Conservation (phyloP, 2,113 vertebrate species). For the Alethe castanea region DNA sequence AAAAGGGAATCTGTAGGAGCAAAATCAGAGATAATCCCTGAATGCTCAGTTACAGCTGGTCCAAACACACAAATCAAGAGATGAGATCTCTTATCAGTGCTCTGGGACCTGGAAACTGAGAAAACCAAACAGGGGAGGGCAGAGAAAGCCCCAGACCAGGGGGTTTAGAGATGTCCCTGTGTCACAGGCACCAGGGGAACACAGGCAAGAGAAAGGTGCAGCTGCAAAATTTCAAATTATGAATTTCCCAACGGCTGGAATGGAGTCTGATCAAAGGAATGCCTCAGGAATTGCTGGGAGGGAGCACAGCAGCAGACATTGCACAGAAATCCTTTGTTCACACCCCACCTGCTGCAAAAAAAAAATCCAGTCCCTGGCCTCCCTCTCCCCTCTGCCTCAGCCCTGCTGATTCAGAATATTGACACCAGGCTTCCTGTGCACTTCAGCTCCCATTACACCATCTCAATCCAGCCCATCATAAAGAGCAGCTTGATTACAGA, state of each 20-base stretch:
- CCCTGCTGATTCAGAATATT: neutral
- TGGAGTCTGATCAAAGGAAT: neutral
- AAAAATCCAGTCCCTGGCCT: neutral
- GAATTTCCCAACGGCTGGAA: neutral
- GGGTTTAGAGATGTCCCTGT: neutral
- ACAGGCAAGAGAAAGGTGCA: neutral
- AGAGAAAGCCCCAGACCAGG: neutral
- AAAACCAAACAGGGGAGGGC: neutral
- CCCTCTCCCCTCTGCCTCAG: neutral
- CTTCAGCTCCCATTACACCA: neutral
- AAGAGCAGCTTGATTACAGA: conserved; percentile 61
- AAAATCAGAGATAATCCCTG: neutral
- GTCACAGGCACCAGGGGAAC: neutral
- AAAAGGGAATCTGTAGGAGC: neutral
- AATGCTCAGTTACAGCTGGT: neutral
- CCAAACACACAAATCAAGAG: neutral
- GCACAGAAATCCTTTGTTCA: neutral
- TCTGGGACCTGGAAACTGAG: neutral
- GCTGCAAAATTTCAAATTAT: neutral
- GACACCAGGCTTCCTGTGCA: conserved; percentile 1
- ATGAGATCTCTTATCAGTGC: neutral
- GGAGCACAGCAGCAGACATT: neutral
- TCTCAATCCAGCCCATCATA: conserved; percentile 28
- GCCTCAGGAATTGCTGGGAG: neutral
- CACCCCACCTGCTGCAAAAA: neutral